Evolutionary conservation across 2,797 vertebrate genomes (phyloP).

Genomic region (Saxicola maurus): DNA sequence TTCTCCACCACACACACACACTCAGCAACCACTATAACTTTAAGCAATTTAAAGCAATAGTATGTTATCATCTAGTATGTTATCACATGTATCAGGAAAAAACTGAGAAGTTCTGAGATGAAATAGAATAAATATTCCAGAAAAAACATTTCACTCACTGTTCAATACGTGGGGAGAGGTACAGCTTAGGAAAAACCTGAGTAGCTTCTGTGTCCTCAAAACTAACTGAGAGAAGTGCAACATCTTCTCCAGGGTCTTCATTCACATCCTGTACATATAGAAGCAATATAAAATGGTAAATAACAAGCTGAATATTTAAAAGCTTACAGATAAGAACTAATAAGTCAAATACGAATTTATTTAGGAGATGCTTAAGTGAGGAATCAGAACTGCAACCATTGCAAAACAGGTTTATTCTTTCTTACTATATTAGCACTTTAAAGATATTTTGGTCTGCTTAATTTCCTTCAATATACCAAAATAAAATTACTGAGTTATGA

Average conservation of each 20-base stretch:
- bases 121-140: background rate
- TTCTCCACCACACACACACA: background rate
- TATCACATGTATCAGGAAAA: background rate
- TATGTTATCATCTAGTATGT: background rate
- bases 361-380: background rate
- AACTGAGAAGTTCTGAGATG: background rate
- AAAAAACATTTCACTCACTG: conserved; percentile 80
- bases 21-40: background rate
- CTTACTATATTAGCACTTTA: background rate
- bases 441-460: background rate
- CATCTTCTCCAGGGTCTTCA: conserved; percentile 96
- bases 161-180: conserved; percentile 94
- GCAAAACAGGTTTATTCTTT: background rate
- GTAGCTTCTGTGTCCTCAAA: conserved; percentile 96
- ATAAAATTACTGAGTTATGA: background rate
- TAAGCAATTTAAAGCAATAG: background rate
- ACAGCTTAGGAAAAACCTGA: conserved; percentile 95
- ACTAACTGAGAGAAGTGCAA: conserved; percentile 93
- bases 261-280: conserved; percentile 82
- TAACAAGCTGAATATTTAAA: background rate
- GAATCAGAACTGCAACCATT: background rate
- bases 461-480: background rate
- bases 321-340: background rate
- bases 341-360: background rate
- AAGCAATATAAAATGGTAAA: background rate